phyloP scores from a whole-genome alignment of 2,797 vertebrate genomes.

The Amazona finschi region DNA sequence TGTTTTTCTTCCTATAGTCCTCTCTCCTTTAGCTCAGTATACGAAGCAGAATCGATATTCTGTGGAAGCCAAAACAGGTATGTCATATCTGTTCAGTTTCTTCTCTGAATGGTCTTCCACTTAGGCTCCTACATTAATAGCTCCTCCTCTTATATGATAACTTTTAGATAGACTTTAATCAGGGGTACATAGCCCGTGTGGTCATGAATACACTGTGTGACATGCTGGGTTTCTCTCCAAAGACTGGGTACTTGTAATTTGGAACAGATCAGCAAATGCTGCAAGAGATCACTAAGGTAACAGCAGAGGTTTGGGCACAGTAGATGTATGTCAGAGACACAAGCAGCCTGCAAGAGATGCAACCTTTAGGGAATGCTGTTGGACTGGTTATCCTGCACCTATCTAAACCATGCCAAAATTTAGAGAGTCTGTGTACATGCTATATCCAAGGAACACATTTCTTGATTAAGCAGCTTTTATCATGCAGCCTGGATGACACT shows the following conservation, averaged over 20 bases:
- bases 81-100: background rate
- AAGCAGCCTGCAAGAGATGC: background rate
- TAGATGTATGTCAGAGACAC: background rate
- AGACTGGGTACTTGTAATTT: background rate
- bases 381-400: constrained; percentile 42
- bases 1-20: background rate
- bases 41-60: background rate
- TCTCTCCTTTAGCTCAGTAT: background rate
- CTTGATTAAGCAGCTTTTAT: background rate
- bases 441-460: background rate
- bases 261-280: background rate
- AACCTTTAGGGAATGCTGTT: constrained; percentile 46
- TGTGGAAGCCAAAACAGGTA: background rate
- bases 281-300: background rate
- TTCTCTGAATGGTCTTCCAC: background rate
- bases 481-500: background rate
- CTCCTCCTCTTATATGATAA: background rate
- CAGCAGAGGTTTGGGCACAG: background rate
- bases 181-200: background rate
- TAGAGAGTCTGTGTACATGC: background rate
- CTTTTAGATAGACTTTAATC: background rate
- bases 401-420: background rate
- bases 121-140: background rate
- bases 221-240: background rate
- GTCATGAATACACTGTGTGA: background rate